Conservation (phyloP, 2,797 vertebrate genomes). For the Emydoidea blandingii region DNA sequence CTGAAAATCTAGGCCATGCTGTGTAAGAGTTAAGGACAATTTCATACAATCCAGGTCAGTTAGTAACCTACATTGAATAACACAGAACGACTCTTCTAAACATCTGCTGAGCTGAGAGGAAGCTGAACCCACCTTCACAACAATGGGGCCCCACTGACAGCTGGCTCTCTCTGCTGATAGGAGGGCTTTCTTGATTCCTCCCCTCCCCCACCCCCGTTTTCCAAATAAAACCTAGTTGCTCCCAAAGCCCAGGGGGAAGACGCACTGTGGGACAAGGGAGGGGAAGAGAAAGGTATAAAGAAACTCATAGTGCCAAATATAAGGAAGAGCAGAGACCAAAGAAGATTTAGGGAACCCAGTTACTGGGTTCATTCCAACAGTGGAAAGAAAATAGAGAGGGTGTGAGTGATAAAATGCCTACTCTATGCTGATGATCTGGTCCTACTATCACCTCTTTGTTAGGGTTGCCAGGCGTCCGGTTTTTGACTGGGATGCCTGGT, state of each 20-base stretch:
- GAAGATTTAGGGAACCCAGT: fast-evolving
- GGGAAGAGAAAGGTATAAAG: not conserved
- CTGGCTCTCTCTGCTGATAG: fast-evolving
- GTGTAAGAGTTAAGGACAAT: not conserved
- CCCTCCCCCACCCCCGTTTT: not conserved
- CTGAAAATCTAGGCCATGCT: fast-evolving
- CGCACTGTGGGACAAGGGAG: not conserved
- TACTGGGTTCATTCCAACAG: not conserved
- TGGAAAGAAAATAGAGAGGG: not conserved
- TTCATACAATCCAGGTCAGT: not conserved
- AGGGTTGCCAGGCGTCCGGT: too few species aligned
- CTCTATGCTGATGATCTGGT: not conserved
- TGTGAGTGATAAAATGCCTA: not conserved
- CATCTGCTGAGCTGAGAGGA: fast-evolving
- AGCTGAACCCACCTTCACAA: fast-evolving
- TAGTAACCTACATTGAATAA: not conserved
- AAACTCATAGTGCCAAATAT: not conserved
- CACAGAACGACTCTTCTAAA: not conserved
- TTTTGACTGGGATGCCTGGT: too few species aligned
- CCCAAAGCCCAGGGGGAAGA: not conserved
- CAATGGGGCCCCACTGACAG: not conserved
- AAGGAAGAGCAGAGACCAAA: not conserved
- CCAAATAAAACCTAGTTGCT: not conserved
- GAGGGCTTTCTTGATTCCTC: not conserved
- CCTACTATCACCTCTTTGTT: not conserved